Evolutionary conservation across 2,888 invertebrate species (phyloP), one percentile per base, ranked within the genome.

Genomic region (Synergus japonicus): DNA sequence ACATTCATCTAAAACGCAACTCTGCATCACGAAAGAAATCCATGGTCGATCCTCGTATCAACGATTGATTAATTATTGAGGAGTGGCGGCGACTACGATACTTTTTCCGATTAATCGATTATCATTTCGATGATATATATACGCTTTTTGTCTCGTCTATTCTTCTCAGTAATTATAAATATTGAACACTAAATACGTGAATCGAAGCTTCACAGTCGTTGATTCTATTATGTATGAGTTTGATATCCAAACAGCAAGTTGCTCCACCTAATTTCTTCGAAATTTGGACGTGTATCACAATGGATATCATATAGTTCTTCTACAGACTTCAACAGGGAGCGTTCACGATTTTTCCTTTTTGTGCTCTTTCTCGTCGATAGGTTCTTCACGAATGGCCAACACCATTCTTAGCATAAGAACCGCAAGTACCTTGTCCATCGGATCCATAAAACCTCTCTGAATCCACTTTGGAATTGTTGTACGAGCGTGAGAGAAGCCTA

Each of bases 391-490:
- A 67, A 92, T 92, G 12, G 93, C 91, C 73, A 91, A 87, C 13
- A 97, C 94, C 92, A 97, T 95, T 85, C 95, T 93, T 85, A 96
- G 93, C 91, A 97, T 95, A 85, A 97, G 94, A 15, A 97, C 93
- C 13, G 98, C 96, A 81, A 98, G 94, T 80, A 99, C 94, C 92
- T 97, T 97, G 93, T 99, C 99, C 78, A 99, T 93, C 0, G 99
- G 98, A 93, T 99, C 99, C 95, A 99, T 97, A 88, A 98, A 97
- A 15, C 99, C 99, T 78, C 99, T 94, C 93, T 99, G 99, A 93
- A 99, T 95, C 98, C 99, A 99, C 93, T 99, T 99, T 80, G 99
- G 99, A 91, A 99, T 99, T 79, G 99, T 99, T 85, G 97, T 98
- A 85, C 99, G 95, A 13, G 99, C 99, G 93, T 99, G 99, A 81